Evolutionary conservation across 2,797 vertebrate genomes (phyloP), one percentile per base, ranked within the genome.

Genomic region (Brotula barbata): DNA sequence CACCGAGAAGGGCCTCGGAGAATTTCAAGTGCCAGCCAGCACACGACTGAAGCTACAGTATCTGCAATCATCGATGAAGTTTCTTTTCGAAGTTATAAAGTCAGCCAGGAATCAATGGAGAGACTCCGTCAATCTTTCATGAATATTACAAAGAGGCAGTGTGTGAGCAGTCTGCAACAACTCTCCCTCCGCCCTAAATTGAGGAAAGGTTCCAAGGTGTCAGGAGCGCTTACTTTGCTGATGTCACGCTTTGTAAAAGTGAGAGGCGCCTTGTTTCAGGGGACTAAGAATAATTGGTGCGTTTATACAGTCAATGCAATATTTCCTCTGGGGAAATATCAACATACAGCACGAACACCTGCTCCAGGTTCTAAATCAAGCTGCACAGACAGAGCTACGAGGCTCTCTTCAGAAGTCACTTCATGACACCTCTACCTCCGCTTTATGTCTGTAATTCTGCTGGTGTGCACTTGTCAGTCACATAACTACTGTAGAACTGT

Each of bases 251-350:
- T 70, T 53, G 47, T 42, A 70, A 64, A 75, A 75, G 19, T 61
- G 52, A 70, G 58, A 70, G 51, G 16, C 55, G 66, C 65, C 62
- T 73, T 63, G 70, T 82, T 85, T 84, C 68, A 36, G 58, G 67
- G 71, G 73, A 78, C 63, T 52, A 39, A 64, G 69, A 87, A 85
- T 87, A 86, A 89, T 83, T 85, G 78, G 64, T 62, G 74, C 84
- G 77, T 86, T 88, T 87, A 84, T 80, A 75, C 78, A 85, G 82
- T 82, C 84, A 78, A 67, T 81, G 77, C 61, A 49, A 46, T 64
- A 42, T 28, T 46, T 60, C 65, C 85, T 86, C 85, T 28, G 31
- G 86, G 83, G 86, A 86, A 88, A 88, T 87, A 84, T 82, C 77
- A 85, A 58, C 64, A 36, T 52, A 46, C 60, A 68, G 68, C 57